Conservation (phyloP, 2,888 invertebrate species). For the Philopedon plagiatum region DNA sequence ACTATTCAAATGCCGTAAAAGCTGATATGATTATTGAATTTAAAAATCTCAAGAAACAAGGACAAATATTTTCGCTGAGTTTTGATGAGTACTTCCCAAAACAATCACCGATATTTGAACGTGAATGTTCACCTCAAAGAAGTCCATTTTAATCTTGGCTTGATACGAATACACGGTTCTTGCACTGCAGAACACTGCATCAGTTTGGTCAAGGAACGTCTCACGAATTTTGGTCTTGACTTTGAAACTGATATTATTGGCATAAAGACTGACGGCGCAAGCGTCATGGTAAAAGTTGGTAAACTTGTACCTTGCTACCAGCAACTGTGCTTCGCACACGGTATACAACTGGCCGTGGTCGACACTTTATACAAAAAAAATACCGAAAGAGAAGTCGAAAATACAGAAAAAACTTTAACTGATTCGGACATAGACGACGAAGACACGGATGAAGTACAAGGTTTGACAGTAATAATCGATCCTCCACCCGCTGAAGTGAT, state of each 20-base stretch:
- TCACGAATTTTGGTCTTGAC: background rate
- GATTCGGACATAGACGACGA: background rate
- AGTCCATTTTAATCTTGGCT: background rate
- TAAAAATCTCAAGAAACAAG: background rate
- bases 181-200: background rate
- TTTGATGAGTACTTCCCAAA: background rate
- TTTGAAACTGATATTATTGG: conserved; percentile 11
- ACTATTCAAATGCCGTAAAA: background rate
- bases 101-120: background rate
- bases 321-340: background rate
- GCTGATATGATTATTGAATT: background rate
- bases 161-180: background rate
- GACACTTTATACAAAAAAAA: background rate
- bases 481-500: background rate
- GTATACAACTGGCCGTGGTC: background rate
- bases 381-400: background rate
- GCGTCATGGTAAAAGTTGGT: background rate
- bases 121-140: background rate
- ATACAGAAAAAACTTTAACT: background rate
- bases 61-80: background rate
- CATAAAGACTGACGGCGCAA: conserved; percentile 1
- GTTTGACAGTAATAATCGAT: background rate
- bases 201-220: background rate
- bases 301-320: background rate
- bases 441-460: background rate